Evolutionary conservation across 2,888 invertebrate species (phyloP).

Genomic region (Dryobotodes eremita): DNA sequence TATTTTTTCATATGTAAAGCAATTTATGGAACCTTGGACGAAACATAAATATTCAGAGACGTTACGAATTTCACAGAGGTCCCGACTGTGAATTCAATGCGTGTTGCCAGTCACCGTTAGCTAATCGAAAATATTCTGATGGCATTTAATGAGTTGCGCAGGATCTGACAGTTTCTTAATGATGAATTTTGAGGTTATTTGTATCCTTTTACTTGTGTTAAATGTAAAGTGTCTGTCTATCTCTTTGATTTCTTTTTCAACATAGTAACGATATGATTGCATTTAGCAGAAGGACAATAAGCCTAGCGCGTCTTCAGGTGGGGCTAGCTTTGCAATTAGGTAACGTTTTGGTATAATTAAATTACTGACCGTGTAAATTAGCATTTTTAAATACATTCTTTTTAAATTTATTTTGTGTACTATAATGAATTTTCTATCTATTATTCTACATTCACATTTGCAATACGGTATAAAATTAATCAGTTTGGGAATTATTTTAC

Average conservation of each 20-base stretch:
- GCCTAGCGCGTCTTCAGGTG: neutral
- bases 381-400: neutral
- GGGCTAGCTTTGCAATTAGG: neutral
- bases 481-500: neutral
- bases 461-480: neutral
- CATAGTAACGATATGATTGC: neutral
- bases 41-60: constrained; percentile 83
- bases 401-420: neutral
- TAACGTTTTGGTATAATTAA: neutral
- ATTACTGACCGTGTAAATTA: neutral
- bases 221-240: constrained; percentile 22
- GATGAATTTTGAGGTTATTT: constrained; percentile 56
- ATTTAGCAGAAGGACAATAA: neutral
- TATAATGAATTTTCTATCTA: neutral
- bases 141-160: constrained; percentile 82
- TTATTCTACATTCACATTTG: neutral
- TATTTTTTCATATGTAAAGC: constrained; percentile 69
- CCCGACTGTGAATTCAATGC: constrained; percentile 76
- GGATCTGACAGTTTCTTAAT: constrained; percentile 60
- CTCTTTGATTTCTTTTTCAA: neutral
- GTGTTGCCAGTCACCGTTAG: constrained; percentile 82
- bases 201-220: constrained; percentile 8
- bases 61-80: constrained; percentile 82
- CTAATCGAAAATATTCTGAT: constrained; percentile 81
- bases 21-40: constrained; percentile 82